Evolutionary conservation across 1,140 invertebrate species (phyloP), one percentile per base, ranked within the genome.

Genomic region (Liolophura sinensis): DNA sequence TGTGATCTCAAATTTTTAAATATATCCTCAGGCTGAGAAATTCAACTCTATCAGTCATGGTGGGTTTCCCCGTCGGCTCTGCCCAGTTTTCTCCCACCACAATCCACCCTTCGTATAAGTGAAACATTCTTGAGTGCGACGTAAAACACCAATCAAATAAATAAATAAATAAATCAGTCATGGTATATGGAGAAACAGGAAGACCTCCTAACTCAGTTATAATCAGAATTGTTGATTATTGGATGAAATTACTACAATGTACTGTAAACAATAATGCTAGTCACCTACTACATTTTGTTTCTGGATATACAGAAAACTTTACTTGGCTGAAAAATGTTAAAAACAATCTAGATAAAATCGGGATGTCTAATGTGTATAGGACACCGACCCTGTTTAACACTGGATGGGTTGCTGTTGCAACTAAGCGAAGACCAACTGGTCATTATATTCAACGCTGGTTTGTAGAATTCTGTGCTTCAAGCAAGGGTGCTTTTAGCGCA

Each of bases 151-250:
- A 40, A 40, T 40, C 31, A 40, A 40, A 40, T 40, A 40, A 40
- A 40, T 40, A 40, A 40, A 40, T n/a, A n/a, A n/a, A n/a, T n/a
- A n/a, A n/a, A n/a, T n/a, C n/a, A n/a, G n/a, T n/a, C n/a, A n/a
- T n/a, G n/a, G 16, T 62, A 50, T 67, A 62, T 62, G 59, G 65
- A 15, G 65, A 67, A 60, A 16, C 60, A 22, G 61, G 55, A 7
- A 0, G 24, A 46, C 63, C 24, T 24, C 55, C 66, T n/a, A 11
- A 62, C 9, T 16, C 31, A n/a, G 25, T 57, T 22, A 18, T 46
- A 25, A 52, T 68, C 48, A 25, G 67, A 64, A 64, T 64, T 22
- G n/a, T 68, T 18, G 49, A 48, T 50, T 68, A 49, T 55, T 68
- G 56, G 64, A 20, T 14, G 7, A 59, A 60, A 9, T 15, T 65